phyloP scores from a whole-genome alignment of 1,140 invertebrate genomes.

The Zaprionus davidi region DNA sequence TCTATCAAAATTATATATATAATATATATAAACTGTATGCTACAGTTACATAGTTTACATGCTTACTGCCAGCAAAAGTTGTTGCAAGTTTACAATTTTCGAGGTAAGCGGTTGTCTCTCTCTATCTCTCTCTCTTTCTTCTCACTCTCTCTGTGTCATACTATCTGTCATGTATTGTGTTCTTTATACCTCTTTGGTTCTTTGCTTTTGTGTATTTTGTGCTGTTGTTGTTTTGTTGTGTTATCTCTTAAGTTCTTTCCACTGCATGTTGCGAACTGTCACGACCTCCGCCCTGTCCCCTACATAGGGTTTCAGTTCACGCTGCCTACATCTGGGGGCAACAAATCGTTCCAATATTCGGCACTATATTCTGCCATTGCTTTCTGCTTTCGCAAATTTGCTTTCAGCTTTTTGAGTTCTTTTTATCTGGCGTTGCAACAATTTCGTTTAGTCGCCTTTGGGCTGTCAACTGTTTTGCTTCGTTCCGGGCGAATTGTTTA shows the following conservation, averaged over 20 bases:
- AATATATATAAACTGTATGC: conserved; percentile 47
- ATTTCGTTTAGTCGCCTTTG: conserved; percentile 58
- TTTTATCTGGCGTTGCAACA: conserved; percentile 31
- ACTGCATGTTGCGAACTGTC: conserved; percentile 53
- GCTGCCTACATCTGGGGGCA: conserved; percentile 51
- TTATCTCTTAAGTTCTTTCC: conserved; percentile 32
- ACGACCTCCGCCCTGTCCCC: conserved; percentile 36
- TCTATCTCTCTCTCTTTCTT: conserved; percentile 4
- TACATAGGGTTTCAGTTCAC: conserved; percentile 59
- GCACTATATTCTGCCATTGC: neutral
- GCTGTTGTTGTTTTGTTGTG: conserved; percentile 25
- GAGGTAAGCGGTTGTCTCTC: conserved; percentile 75
- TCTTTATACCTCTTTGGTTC: conserved; percentile 31
- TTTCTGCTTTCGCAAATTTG: neutral
- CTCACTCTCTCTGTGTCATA: conserved; percentile 10
- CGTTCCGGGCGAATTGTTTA: conserved; percentile 15
- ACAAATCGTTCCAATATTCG: conserved; percentile 25
- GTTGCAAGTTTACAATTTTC: conserved; percentile 83
- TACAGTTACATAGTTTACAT: conserved; percentile 82
- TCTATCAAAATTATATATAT: conserved; percentile 39
- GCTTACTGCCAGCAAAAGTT: conserved; percentile 83
- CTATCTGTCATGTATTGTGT: conserved; percentile 20
- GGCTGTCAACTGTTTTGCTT: conserved; percentile 53
- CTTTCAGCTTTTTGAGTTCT: neutral
- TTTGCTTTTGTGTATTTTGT: conserved; percentile 33